Percentiles rank a stretch among this genome's conserved stretches.
Evolutionary conservation across 2,888 invertebrate species (phyloP).

Genomic region (Drosophila siamana): DNA sequence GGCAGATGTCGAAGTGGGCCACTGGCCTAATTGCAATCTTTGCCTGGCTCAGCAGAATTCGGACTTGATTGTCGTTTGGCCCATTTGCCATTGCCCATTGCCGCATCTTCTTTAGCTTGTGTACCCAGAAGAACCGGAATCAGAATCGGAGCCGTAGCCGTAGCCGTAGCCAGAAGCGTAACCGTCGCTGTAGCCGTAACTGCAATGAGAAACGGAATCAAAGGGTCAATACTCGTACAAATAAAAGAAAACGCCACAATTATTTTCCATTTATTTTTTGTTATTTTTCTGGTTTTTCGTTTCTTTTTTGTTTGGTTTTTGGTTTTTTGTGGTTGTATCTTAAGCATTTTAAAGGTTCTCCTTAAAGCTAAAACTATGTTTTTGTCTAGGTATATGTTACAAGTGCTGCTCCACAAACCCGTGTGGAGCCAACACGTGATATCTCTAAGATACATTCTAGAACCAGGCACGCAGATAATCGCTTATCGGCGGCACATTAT

Average conservation of each 20-base stretch:
- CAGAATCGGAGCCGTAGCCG: constrained; percentile 19
- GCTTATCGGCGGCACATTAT: constrained; percentile 61
- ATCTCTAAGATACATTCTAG: constrained; percentile 22
- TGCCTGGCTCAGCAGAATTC: constrained; percentile 59
- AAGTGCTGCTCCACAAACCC: neutral
- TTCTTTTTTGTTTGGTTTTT: neutral
- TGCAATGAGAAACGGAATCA: constrained; percentile 64
- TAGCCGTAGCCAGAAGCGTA: constrained; percentile 36
- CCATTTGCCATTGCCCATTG: constrained; percentile 16
- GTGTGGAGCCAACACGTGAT: neutral
- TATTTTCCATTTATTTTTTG: constrained; percentile 61
- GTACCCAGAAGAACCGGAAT: constrained; percentile 20
- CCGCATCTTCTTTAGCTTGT: constrained; percentile 15
- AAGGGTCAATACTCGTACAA: constrained; percentile 17
- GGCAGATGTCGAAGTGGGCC: constrained; percentile 30
- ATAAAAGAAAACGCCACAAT: constrained; percentile 41
- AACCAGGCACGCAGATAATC: constrained; percentile 71
- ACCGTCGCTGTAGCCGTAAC: constrained; percentile 42
- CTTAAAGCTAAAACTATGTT: constrained; percentile 28
- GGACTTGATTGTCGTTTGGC: constrained; percentile 16
- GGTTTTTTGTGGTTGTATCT: constrained; percentile 8
- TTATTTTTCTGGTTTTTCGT: constrained; percentile 29
- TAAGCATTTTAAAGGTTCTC: constrained; percentile 11
- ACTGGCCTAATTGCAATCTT: constrained; percentile 55
- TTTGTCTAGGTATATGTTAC: constrained; percentile 19